A percentile compares a stretch with the other conserved stretches of the same genome.
phyloP scores from a whole-genome alignment of 92 coral and sea anemone genomes.

The Umimayanthus chanpuru region DNA sequence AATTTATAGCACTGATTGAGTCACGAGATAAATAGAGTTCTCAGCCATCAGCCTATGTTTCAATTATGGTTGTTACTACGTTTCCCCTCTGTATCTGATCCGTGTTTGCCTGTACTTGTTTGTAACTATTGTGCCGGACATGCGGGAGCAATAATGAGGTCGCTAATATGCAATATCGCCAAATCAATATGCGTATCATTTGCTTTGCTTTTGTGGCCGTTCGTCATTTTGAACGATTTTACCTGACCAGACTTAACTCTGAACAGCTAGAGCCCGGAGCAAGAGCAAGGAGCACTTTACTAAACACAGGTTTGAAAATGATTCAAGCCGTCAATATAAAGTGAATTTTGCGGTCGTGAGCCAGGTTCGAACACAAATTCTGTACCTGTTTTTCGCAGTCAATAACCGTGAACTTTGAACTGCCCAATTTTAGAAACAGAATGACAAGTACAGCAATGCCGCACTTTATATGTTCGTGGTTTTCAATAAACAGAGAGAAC shows the following conservation, averaged over 20 bases:
- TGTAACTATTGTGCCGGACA: too few relatives aligned
- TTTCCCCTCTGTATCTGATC: background rate
- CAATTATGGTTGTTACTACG: background rate
- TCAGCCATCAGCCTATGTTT: too few relatives aligned
- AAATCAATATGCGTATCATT: background rate
- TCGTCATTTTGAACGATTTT: background rate
- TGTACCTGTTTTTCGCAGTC: background rate
- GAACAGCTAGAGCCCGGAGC: background rate
- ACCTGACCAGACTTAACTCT: background rate
- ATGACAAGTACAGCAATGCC: background rate
- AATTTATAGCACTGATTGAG: background rate
- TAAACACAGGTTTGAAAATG: background rate
- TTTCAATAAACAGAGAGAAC: background rate
- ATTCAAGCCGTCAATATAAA: slow-evolving; percentile 1
- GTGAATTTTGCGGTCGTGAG: slow-evolving; percentile 21
- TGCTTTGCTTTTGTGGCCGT: background rate
- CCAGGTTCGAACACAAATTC: background rate
- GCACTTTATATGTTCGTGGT: background rate
- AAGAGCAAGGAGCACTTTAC: background rate
- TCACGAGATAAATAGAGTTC: background rate
- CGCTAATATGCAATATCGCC: background rate
- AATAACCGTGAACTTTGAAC: too few relatives aligned
- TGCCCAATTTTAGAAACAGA: background rate
- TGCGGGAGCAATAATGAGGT: background rate
- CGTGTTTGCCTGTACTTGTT: background rate